Evolutionary conservation across 1,140 invertebrate species (phyloP), one percentile per base, ranked within the genome.

Genomic region (Bombyx mandarina): DNA sequence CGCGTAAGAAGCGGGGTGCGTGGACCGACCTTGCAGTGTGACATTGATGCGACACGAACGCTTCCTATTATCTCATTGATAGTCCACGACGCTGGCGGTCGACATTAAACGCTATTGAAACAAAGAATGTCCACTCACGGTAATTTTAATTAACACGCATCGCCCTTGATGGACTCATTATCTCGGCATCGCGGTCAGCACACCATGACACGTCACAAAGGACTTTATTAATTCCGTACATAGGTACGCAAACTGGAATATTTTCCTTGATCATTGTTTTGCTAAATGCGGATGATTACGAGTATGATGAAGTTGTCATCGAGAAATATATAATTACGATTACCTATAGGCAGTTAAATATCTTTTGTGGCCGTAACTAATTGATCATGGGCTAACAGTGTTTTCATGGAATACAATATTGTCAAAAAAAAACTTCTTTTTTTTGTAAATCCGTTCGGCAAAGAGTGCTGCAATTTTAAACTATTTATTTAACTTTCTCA

Each of bases 121-220:
- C 81, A 86, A 86, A 86, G 83, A 86, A 76, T 84, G 79, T 83
- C 83, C 83, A 84, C 81, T 82, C 82, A 79, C 79, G 77, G 77
- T 80, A 82, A 80, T 86, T 77, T 78, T 79, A 86, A 84, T 86
- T 84, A 86, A 74, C 79, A 78, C 82, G 79, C 79, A 71, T 73
- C 65, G 81, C 50, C 81, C 82, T 86, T 82, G 78, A 65, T 61
- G 67, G 58, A 64, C 66, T 75, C 72, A 78, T 82, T 82, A 81
- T 82, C 79, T 73, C 73, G 63, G 54, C 66, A 61, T 66, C 63
- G 66, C 76, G 78, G 75, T 75, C 75, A 77, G 77, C 76, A 82
- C 76, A 71, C 59, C 63, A 56, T 62, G 60, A 56, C 56, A 75
- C 81, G 77, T 84, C 78, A 82, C 79, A 82, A 82, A 77, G 73